Conservation (phyloP, 1,140 invertebrate genomes). For the Nephotettix cincticeps region DNA sequence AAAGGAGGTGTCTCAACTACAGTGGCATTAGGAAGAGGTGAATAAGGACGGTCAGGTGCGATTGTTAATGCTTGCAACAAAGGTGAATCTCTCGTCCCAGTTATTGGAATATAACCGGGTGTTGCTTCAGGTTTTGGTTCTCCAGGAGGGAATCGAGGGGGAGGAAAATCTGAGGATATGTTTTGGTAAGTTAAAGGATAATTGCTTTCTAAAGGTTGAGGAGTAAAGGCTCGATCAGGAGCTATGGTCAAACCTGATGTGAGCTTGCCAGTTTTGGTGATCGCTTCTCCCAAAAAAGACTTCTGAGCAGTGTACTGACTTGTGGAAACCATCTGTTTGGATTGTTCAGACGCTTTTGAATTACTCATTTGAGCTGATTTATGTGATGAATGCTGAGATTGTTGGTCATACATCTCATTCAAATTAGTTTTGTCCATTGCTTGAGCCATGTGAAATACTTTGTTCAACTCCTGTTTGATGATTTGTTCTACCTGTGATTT, state of each 20-base stretch:
- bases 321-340: background rate
- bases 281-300: background rate
- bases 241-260: conserved; percentile 36
- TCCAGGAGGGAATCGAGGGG: conserved; percentile 24
- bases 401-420: background rate
- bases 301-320: background rate
- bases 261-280: conserved; percentile 29
- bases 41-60: conserved; percentile 63
- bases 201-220: conserved; percentile 32
- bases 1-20: conserved; percentile 1
- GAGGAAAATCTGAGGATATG: conserved; percentile 22
- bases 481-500: conserved; percentile 36
- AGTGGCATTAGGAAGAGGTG: conserved; percentile 40
- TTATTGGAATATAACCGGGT: conserved; percentile 23
- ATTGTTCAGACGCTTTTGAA: background rate
- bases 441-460: conserved; percentile 22
- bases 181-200: conserved; percentile 30
- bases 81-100: conserved; percentile 46
- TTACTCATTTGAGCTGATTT: too few relatives aligned
- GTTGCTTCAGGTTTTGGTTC: conserved; percentile 13
- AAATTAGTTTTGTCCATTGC: background rate
- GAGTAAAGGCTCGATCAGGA: conserved; percentile 37
- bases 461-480: conserved; percentile 34
- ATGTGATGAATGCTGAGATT: background rate
- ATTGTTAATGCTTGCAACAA: conserved; percentile 66